phyloP scores from a whole-genome alignment of 2,113 vertebrate species.

The Ellobius talpinus region DNA sequence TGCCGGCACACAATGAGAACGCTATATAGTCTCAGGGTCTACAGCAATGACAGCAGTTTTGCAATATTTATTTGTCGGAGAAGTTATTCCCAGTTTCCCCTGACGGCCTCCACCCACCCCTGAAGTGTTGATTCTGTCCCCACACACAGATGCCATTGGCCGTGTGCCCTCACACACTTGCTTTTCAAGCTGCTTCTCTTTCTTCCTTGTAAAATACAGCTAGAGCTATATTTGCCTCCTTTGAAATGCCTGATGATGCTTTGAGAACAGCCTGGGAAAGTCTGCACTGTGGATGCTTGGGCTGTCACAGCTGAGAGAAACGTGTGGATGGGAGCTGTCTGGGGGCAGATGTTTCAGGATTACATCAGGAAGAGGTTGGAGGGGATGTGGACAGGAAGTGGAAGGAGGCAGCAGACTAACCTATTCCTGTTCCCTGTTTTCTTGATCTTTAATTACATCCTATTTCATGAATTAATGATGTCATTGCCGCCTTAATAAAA shows the following conservation, averaged over 20 bases:
- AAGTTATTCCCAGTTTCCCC: conserved; percentile 2
- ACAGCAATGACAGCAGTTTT: conserved; percentile 17
- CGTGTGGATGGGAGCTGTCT: background rate
- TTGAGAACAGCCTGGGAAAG: conserved; percentile 1
- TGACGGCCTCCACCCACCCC: background rate
- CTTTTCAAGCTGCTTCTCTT: background rate
- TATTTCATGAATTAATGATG: conserved; percentile 78
- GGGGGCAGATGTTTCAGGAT: background rate
- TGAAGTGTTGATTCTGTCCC: background rate
- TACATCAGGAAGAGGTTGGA: conserved; percentile 16
- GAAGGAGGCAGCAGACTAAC: background rate
- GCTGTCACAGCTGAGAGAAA: background rate
- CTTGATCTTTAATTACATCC: conserved; percentile 70
- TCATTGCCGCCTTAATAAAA: conserved; percentile 62
- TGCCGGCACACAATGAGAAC: background rate
- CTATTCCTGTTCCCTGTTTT: background rate
- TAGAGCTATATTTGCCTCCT: conserved; percentile 34
- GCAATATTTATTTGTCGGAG: conserved; percentile 9
- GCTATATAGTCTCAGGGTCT: conserved; percentile 14
- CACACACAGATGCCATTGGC: background rate
- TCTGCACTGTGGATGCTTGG: background rate
- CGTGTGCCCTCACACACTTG: background rate
- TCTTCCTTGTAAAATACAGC: background rate
- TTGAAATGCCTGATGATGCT: conserved; percentile 29
- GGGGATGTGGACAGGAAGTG: background rate